Percentiles rank a stretch among this genome's conserved stretches.
These are phyloP conservation scores for Drosophila ficusphila DNA, from an alignment of 1,140 invertebrate species.

Conservation along the genomic window DNA sequence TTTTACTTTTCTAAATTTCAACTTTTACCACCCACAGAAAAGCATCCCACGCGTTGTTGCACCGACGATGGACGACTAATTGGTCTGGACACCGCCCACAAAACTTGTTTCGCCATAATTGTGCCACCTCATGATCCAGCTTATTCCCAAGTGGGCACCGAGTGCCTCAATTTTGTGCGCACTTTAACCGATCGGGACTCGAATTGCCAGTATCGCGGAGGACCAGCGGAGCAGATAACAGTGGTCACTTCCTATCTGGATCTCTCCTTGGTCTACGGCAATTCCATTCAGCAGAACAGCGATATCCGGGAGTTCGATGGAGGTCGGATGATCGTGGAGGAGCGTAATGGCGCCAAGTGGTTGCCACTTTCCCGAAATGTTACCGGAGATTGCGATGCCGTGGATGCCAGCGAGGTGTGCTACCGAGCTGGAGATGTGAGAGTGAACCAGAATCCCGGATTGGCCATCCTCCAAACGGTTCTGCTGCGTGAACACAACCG, in stretches of 20 bases:
- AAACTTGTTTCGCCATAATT: slow-evolving; percentile 92
- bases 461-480: slow-evolving; percentile 93
- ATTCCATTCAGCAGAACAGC: slow-evolving; percentile 87
- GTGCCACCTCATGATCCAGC: slow-evolving; percentile 93
- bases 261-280: slow-evolving; percentile 93
- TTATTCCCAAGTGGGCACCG: slow-evolving; percentile 88
- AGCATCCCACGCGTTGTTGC: slow-evolving; percentile 89
- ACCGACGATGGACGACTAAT: slow-evolving; percentile 87
- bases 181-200: slow-evolving; percentile 89
- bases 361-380: slow-evolving; percentile 88
- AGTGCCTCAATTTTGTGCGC: slow-evolving; percentile 94
- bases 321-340: slow-evolving; percentile 87
- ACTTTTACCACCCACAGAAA: slow-evolving; percentile 82
- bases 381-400: slow-evolving; percentile 87
- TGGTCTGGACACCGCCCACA: slow-evolving; percentile 82
- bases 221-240: slow-evolving; percentile 92
- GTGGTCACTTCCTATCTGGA: slow-evolving; percentile 94
- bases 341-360: slow-evolving; percentile 88
- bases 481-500: slow-evolving; percentile 96
- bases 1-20: no score
- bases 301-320: slow-evolving; percentile 88
- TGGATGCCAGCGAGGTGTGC: slow-evolving; percentile 87
- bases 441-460: slow-evolving; percentile 93
- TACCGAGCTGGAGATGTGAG: slow-evolving; percentile 91
- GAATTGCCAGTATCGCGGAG: slow-evolving; percentile 86